Conservation (phyloP, 2,113 vertebrate species). For the Sinosuthora webbiana region DNA sequence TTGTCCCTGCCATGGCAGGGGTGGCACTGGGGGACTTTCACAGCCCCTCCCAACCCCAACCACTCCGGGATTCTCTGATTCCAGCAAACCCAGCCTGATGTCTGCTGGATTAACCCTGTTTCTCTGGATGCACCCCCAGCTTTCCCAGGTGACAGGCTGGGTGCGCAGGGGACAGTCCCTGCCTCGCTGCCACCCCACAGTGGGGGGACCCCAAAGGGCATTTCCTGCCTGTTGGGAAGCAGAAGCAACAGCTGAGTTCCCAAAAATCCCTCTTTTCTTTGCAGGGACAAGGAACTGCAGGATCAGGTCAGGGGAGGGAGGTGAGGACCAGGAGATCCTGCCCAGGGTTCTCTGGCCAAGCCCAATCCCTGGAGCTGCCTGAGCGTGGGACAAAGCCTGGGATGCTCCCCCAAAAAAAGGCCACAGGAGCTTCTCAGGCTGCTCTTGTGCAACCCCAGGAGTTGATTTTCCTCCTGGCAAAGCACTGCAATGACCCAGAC, state of each 20-base stretch:
- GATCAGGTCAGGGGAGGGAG: background rate
- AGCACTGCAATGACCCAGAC: background rate
- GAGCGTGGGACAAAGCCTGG: background rate
- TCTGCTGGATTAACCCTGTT: fast-evolving
- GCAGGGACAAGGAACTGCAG: background rate
- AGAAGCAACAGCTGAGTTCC: background rate
- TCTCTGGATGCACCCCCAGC: background rate
- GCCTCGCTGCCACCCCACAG: background rate
- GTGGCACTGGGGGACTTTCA: fast-evolving
- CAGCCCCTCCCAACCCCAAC: background rate
- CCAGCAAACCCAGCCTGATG: background rate
- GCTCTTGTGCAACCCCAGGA: background rate
- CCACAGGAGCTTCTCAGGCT: background rate
- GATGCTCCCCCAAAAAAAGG: background rate
- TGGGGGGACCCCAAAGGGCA: background rate
- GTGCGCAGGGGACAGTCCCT: background rate
- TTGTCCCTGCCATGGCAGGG: background rate
- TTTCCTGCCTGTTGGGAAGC: background rate
- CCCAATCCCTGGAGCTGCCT: background rate
- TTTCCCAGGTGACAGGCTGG: background rate
- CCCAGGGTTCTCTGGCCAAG: background rate
- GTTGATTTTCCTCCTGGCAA: background rate
- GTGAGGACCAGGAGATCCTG: background rate
- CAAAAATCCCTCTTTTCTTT: background rate
- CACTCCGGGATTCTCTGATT: background rate